Percentiles rank a stretch among this genome's conserved stretches.
These are phyloP conservation scores for Oriolus oriolus DNA, from an alignment of 2,113 vertebrate genomes.

Conservation along the genomic window DNA sequence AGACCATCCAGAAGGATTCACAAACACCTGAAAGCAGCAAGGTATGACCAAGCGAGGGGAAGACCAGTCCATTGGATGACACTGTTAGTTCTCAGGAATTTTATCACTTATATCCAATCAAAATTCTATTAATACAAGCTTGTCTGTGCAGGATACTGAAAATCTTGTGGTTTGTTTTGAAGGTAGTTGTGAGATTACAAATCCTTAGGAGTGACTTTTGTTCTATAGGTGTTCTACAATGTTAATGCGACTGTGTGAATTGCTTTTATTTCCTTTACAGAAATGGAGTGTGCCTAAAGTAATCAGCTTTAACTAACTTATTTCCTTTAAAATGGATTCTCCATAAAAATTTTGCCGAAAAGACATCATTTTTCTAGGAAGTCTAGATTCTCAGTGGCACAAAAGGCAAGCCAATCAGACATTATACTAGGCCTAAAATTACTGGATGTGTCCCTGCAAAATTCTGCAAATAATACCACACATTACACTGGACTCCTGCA, in stretches of 20 bases:
- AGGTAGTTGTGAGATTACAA: conserved; percentile 38
- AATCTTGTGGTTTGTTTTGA: conserved; percentile 44
- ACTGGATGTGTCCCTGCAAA: conserved; percentile 50
- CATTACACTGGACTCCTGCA: conserved; percentile 66
- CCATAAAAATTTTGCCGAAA: neutral
- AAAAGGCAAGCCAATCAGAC: conserved; percentile 59
- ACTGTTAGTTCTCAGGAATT: conserved; percentile 27
- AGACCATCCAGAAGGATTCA: neutral
- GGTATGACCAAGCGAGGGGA: neutral
- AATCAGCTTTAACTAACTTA: conserved; percentile 45
- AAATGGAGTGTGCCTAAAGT: conserved; percentile 14
- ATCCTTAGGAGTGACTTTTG: conserved; percentile 12
- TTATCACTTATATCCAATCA: conserved; percentile 31
- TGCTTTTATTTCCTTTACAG: conserved; percentile 53
- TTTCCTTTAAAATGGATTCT: conserved; percentile 20
- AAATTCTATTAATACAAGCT: conserved; percentile 12
- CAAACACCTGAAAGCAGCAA: neutral
- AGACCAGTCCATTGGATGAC: neutral
- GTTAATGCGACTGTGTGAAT: conserved; percentile 41
- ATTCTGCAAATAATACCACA: conserved; percentile 62
- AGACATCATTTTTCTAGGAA: conserved; percentile 4
- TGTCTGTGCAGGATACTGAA: conserved; percentile 31
- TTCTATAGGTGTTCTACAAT: neutral
- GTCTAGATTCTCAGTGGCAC: neutral
- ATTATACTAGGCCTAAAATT: conserved; percentile 56